Conservation (phyloP, 2,113 vertebrate species). For the Cheirogaleus medius region DNA sequence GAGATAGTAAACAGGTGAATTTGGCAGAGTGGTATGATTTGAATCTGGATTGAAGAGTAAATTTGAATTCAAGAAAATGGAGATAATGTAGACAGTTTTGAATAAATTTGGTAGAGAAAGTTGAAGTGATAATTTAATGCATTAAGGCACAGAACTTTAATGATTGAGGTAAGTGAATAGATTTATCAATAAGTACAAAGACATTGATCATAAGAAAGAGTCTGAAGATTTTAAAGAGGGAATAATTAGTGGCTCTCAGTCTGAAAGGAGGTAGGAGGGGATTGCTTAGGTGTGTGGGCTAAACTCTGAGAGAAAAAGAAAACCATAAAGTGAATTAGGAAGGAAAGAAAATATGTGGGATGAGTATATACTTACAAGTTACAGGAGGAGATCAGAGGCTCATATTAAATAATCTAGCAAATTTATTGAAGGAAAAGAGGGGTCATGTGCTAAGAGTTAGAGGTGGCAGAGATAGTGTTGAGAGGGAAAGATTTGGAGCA, state of each 20-base stretch:
- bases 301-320: neutral
- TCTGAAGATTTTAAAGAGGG: neutral
- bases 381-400: neutral
- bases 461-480: neutral
- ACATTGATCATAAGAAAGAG: neutral
- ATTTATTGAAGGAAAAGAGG: neutral
- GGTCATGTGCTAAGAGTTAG: neutral
- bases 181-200: neutral
- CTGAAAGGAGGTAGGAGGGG: neutral
- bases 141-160: neutral
- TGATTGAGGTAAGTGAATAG: neutral
- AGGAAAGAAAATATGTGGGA: neutral
- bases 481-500: neutral
- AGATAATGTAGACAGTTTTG: neutral
- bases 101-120: neutral
- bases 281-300: neutral
- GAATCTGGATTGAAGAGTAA: neutral
- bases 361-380: neutral
- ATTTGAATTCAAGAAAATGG: neutral
- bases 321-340: neutral
- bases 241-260: neutral
- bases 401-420: neutral
- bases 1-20: neutral
- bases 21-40: neutral
- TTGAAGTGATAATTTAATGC: neutral